These are phyloP conservation scores for Porites divaricata DNA, from an alignment of 92 coral and sea anemone genomes.

Conservation along the genomic window DNA sequence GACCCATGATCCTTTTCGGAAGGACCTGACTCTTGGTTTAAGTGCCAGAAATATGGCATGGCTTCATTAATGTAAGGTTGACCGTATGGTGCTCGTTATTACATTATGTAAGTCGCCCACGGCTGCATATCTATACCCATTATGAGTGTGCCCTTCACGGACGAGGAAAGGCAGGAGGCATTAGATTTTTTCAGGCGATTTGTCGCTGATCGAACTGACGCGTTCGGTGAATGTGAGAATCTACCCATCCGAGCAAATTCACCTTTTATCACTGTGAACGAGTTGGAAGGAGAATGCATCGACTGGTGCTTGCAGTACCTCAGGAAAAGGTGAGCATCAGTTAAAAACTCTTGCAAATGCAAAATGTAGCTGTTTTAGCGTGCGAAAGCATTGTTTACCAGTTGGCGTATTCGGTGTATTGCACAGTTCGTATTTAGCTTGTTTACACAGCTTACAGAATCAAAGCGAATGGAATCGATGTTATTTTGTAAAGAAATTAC, in stretches of 20 bases:
- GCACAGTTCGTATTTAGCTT: conserved; percentile 2
- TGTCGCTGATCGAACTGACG: conserved; percentile 53
- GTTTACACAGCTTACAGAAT: conserved; percentile 24
- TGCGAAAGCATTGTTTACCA: conserved; percentile 18
- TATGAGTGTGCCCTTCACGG: conserved; percentile 87
- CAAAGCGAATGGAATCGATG: background rate
- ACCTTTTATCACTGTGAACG: conserved; percentile 58
- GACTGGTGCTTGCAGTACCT: conserved; percentile 85
- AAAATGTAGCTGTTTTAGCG: conserved; percentile 5
- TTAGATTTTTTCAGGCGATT: conserved; percentile 72
- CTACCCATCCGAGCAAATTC: conserved; percentile 79
- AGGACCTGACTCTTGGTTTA: background rate
- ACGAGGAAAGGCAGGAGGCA: conserved; percentile 73
- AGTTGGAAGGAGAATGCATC: conserved; percentile 83
- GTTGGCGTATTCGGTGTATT: no score
- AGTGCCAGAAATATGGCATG: background rate
- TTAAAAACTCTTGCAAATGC: background rate
- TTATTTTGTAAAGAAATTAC: background rate
- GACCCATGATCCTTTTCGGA: conserved; percentile 36
- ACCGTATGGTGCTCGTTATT: background rate
- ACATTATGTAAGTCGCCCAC: background rate
- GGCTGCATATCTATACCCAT: background rate
- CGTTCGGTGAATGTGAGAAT: conserved; percentile 63
- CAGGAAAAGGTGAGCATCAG: conserved; percentile 61
- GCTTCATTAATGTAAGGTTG: conserved; percentile 1